Percentiles rank a stretch among this genome's conserved stretches.
These are phyloP conservation scores for Astropecten irregularis DNA, from an alignment of 53 echinoderm and acorn worm species.

Conservation along the genomic window DNA sequence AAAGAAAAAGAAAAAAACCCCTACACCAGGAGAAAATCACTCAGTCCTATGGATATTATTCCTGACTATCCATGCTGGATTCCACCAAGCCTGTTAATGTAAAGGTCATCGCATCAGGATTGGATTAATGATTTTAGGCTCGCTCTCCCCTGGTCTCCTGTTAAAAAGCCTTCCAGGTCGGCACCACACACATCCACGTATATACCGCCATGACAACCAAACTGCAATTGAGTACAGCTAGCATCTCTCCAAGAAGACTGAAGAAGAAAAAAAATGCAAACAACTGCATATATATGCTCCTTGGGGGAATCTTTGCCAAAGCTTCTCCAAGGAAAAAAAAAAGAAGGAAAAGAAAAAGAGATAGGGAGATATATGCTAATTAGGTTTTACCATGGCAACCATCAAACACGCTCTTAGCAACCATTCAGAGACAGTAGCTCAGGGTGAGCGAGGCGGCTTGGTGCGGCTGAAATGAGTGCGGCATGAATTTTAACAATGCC, in stretches of 20 bases:
- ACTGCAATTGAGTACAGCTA: background rate
- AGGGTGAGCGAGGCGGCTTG: background rate
- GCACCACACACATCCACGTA: constrained; percentile 10
- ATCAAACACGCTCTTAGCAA: constrained; percentile 57
- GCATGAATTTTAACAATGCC: constrained; percentile 13
- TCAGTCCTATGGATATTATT: no score
- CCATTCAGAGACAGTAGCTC: constrained; percentile 20
- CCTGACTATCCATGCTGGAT: no score
- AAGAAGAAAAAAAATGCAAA: no score
- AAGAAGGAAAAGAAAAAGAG: no score
- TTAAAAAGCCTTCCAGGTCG: background rate
- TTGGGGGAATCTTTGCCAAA: constrained; percentile 33
- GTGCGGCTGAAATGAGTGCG: background rate
- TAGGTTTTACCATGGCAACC: constrained; percentile 57
- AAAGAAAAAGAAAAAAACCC: background rate
- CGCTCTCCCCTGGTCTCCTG: background rate
- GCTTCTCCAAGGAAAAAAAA: constrained; percentile 19
- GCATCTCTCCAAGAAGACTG: background rate
- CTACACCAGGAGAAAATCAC: no score
- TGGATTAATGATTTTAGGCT: constrained; percentile 30
- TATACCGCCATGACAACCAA: constrained; percentile 37
- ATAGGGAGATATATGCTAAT: constrained; percentile 41
- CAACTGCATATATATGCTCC: background rate
- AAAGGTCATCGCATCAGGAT: constrained; percentile 47
- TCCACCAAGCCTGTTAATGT: constrained; percentile 17